These are phyloP conservation scores for Penaeus vannamei DNA, from an alignment of 1,140 invertebrate species.

Conservation along the genomic window DNA sequence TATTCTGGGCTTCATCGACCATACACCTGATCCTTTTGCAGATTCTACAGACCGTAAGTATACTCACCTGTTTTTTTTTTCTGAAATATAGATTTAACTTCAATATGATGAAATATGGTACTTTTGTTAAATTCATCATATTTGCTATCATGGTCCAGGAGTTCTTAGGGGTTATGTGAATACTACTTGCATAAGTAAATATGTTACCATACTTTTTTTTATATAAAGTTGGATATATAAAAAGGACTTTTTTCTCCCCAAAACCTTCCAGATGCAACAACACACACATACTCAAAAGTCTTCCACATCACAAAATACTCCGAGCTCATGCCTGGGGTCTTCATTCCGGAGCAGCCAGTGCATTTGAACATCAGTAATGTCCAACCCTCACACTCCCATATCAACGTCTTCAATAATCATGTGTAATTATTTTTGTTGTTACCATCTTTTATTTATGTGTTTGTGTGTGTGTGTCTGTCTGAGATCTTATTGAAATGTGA, in stretches of 20 bases:
- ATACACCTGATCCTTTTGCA: slow-evolving; percentile 40
- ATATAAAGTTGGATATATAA: too few relatives aligned
- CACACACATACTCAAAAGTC: slow-evolving; percentile 35
- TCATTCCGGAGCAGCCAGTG: slow-evolving; percentile 21
- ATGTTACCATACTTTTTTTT: too few relatives aligned
- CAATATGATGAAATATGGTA: too few relatives aligned
- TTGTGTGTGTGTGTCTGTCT: too few relatives aligned
- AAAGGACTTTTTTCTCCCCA: too few relatives aligned
- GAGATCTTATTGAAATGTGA: too few relatives aligned
- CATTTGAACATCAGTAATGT: slow-evolving; percentile 36
- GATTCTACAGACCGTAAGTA: slow-evolving; percentile 22
- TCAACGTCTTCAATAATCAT: slow-evolving; percentile 47
- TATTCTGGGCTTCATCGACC: slow-evolving; percentile 45
- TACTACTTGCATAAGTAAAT: too few relatives aligned
- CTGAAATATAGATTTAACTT: too few relatives aligned
- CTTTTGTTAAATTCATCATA: too few relatives aligned
- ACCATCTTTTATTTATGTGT: too few relatives aligned
- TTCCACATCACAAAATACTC: slow-evolving; percentile 10
- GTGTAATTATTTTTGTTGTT: slow-evolving; percentile 1
- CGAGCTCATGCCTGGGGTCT: slow-evolving; percentile 48
- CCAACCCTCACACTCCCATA: slow-evolving; percentile 27
- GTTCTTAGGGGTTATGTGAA: too few relatives aligned
- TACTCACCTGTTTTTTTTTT: background rate
- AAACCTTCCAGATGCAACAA: slow-evolving; percentile 14
- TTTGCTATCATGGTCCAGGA: too few relatives aligned